These are phyloP conservation scores for Ennomos erosarius DNA, from an alignment of 2,888 invertebrate genomes.

Conservation along the genomic window DNA sequence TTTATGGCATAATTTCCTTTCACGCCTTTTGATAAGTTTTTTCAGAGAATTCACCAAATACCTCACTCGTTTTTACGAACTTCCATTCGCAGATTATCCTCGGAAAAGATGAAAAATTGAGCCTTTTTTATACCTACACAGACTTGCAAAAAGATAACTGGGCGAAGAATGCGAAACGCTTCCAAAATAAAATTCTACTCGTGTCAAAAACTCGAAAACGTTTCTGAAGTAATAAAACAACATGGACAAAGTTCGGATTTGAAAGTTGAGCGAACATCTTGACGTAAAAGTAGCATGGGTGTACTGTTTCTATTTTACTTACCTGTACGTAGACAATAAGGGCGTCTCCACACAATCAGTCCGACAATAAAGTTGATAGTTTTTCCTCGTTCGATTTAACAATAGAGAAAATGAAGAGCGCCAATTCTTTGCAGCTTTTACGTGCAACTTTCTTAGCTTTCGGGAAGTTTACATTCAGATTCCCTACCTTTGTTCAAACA, in stretches of 20 bases:
- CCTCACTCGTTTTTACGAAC: conserved; percentile 47
- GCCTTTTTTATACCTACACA: conserved; percentile 34
- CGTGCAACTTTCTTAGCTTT: conserved; percentile 72
- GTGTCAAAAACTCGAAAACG: conserved; percentile 56
- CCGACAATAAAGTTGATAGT: conserved; percentile 79
- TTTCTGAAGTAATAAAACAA: conserved; percentile 58
- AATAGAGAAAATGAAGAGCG: conserved; percentile 82
- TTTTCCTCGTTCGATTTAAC: conserved; percentile 80
- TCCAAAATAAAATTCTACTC: conserved; percentile 54
- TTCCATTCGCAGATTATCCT: conserved; percentile 32
- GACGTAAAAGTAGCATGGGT: conserved; percentile 68
- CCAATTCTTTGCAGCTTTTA: conserved; percentile 80
- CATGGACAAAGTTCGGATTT: conserved; percentile 64
- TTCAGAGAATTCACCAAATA: conserved; percentile 49
- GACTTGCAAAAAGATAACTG: conserved; percentile 40
- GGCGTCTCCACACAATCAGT: conserved; percentile 79
- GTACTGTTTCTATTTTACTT: conserved; percentile 76
- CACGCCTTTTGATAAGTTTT: conserved; percentile 66
- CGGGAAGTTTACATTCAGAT: conserved; percentile 77
- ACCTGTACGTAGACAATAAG: conserved; percentile 80
- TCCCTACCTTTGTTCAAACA: conserved; percentile 67
- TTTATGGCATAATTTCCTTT: conserved; percentile 75
- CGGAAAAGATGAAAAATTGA: conserved; percentile 35
- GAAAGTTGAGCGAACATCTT: conserved; percentile 74
- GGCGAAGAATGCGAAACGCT: conserved; percentile 36